Evolutionary conservation across 2,797 vertebrate genomes (phyloP).

Genomic region (Thunnus albacares): DNA sequence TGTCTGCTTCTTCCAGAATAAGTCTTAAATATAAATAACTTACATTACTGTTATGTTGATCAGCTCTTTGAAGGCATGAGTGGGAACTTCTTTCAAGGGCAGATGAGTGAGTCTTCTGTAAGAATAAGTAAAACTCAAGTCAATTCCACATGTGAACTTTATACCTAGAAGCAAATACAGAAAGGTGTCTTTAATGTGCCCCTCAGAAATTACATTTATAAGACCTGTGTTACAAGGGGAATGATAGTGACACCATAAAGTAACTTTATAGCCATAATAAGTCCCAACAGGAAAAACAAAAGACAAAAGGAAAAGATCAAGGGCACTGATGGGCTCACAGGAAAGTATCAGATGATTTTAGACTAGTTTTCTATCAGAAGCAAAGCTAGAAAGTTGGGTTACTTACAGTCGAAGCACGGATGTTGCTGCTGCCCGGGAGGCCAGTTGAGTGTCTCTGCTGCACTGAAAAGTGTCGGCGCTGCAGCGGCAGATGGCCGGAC

Average conservation of each 20-base stretch:
- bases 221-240: too few species aligned
- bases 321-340: neutral
- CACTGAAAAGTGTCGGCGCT: slow-evolving; percentile 73
- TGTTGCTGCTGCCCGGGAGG: slow-evolving; percentile 34
- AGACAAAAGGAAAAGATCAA: neutral
- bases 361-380: too few species aligned
- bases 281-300: too few species aligned
- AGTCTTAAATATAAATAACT: slow-evolving; percentile 41
- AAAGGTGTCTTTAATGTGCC: slow-evolving; percentile 9
- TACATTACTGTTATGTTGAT: slow-evolving; percentile 84
- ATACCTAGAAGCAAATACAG: neutral
- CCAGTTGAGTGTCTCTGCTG: slow-evolving; percentile 80
- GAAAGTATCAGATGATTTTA: neutral
- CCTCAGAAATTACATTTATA: slow-evolving; percentile 5
- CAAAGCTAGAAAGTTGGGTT: slow-evolving; percentile 13
- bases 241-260: too few species aligned
- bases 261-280: too few species aligned
- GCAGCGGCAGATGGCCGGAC: slow-evolving; percentile 84
- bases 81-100: slow-evolving; percentile 77
- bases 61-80: slow-evolving; percentile 82
- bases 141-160: slow-evolving; percentile 9
- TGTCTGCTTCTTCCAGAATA: neutral
- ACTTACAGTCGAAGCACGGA: slow-evolving; percentile 72
- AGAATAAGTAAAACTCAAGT: slow-evolving; percentile 37
- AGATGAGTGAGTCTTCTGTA: slow-evolving; percentile 80